Evolutionary conservation across 2,888 invertebrate species (phyloP).

Genomic region (Erebia epiphron): DNA sequence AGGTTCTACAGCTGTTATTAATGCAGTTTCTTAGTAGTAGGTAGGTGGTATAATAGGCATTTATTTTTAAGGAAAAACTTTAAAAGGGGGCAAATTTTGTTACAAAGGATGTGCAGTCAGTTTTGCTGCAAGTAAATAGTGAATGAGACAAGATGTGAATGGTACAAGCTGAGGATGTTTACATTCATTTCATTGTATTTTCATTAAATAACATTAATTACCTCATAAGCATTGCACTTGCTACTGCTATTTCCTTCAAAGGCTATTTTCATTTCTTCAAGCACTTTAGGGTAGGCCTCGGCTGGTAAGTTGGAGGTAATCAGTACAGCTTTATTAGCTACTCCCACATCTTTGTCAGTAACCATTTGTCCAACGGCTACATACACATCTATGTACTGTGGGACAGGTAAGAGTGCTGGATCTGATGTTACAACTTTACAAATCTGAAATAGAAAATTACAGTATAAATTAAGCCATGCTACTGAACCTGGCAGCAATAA

Average conservation of each 20-base stretch:
- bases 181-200: too few species aligned
- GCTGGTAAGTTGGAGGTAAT: slow-evolving; percentile 78
- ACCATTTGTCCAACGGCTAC: slow-evolving; percentile 82
- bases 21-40: too few species aligned
- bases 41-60: too few species aligned
- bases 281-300: slow-evolving; percentile 80
- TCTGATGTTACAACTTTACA: slow-evolving; percentile 58
- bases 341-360: slow-evolving; percentile 81
- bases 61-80: too few species aligned
- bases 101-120: too few species aligned
- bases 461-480: background rate
- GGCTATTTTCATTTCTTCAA: slow-evolving; percentile 82
- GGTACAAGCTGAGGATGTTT: too few species aligned
- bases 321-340: slow-evolving; percentile 83
- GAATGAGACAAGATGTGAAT: too few species aligned
- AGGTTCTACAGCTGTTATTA: too few species aligned
- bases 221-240: slow-evolving; percentile 88
- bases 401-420: slow-evolving; percentile 62
- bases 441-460: slow-evolving; percentile 54
- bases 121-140: too few species aligned
- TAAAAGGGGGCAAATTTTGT: too few species aligned
- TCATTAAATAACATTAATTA: slow-evolving; percentile 45
- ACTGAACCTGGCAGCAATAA: too few species aligned
- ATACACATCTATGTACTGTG: slow-evolving; percentile 78
- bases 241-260: slow-evolving; percentile 82